A percentile compares a stretch with the other conserved stretches of the same genome.
phyloP scores from a whole-genome alignment of 2,888 invertebrate genomes.

The Congeria kusceri region DNA sequence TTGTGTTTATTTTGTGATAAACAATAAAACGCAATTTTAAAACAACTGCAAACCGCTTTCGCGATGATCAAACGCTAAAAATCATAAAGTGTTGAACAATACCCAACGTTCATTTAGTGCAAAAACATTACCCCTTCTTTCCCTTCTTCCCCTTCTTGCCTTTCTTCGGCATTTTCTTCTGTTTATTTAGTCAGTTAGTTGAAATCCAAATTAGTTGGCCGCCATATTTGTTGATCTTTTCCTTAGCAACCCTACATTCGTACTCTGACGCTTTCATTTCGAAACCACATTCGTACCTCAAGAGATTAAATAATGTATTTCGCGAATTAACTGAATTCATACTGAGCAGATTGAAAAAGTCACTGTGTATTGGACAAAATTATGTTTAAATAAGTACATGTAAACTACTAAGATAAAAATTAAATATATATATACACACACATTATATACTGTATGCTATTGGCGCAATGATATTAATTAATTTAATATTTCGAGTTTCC shows the following conservation, averaged over 20 bases:
- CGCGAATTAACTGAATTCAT: no score
- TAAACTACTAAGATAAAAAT: no score
- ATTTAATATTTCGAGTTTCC: no score
- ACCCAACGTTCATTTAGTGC: neutral
- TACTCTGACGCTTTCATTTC: neutral
- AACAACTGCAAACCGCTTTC: neutral
- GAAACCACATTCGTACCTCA: no score
- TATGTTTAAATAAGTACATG: no score
- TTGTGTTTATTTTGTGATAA: no score
- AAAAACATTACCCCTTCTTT: slow-evolving; percentile 79
- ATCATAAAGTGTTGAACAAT: neutral
- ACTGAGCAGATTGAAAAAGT: no score
- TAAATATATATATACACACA: no score
- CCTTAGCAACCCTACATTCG: slow-evolving; percentile 11
- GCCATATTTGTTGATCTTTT: slow-evolving; percentile 55
- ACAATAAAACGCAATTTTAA: neutral
- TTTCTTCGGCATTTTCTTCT: slow-evolving; percentile 81
- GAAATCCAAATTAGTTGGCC: slow-evolving; percentile 2
- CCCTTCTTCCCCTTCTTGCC: slow-evolving; percentile 80
- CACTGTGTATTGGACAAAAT: no score
- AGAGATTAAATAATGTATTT: no score
- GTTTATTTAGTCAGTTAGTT: neutral
- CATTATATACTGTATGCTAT: no score
- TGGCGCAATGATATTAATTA: no score
- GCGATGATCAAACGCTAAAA: neutral